These are phyloP conservation scores for Clamator glandarius DNA, from an alignment of 2,797 vertebrate species.

Conservation along the genomic window DNA sequence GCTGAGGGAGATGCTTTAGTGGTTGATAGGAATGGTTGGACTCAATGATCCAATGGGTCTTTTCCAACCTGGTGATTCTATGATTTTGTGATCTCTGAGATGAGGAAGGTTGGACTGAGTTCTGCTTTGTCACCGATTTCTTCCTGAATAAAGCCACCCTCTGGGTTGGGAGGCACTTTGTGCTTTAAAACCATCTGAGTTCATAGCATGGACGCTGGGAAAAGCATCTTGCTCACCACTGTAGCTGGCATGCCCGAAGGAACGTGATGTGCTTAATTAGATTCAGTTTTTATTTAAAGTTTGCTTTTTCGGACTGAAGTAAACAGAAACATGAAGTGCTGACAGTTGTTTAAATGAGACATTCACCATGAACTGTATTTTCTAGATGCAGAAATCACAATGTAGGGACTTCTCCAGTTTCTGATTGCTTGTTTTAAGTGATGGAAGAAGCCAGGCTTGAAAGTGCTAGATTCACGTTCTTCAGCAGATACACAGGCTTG, in stretches of 20 bases:
- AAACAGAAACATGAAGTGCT: neutral
- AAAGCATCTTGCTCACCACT: neutral
- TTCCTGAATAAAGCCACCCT: neutral
- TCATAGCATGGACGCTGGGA: neutral
- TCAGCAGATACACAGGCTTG: neutral
- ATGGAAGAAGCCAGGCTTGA: neutral
- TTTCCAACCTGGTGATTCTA: no score
- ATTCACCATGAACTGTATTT: neutral
- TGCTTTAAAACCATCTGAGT: neutral
- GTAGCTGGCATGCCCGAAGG: neutral
- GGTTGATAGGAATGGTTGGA: no score
- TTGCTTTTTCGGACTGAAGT: neutral
- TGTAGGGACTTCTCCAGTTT: neutral
- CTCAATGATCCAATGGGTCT: no score
- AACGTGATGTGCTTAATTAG: neutral
- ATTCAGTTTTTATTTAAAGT: neutral
- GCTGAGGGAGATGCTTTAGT: no score
- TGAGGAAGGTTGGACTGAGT: neutral
- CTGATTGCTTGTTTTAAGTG: neutral
- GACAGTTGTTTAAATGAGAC: neutral
- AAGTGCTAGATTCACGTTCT: neutral
- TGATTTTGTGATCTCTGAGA: no score
- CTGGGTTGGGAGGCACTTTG: neutral
- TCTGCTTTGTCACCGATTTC: neutral
- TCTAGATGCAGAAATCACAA: neutral